Evolutionary conservation across 2,113 vertebrate species (phyloP).

Genomic region (Nannobrachium achirus): DNA sequence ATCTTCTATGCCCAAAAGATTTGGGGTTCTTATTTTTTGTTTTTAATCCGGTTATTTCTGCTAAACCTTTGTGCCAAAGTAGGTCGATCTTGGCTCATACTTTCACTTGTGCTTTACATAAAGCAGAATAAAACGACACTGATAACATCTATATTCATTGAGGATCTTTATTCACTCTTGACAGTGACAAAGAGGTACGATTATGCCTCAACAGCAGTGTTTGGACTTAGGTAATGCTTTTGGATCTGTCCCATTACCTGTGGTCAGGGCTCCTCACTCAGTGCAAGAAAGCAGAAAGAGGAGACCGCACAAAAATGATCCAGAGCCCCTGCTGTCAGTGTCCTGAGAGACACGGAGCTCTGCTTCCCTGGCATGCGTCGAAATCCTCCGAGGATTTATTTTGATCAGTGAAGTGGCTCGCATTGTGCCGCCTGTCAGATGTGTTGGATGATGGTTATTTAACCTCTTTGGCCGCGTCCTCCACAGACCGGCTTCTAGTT

Average conservation of each 20-base stretch:
- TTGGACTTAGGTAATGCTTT: conserved; percentile 56
- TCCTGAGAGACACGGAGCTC: conserved; percentile 33
- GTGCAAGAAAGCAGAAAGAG: conserved; percentile 50
- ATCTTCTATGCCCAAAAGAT: conserved; percentile 2
- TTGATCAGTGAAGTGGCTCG: conserved; percentile 44
- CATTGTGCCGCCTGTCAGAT: conserved; percentile 40
- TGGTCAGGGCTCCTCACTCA: conserved; percentile 54
- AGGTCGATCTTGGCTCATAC: conserved; percentile 12
- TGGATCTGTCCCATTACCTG: conserved; percentile 57
- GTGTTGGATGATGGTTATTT: conserved; percentile 48
- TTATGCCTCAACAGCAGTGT: conserved; percentile 55
- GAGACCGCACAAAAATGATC: conserved; percentile 61
- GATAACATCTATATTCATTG: conserved; percentile 12
- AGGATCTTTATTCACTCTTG: conserved; percentile 30
- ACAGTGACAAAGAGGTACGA: conserved; percentile 49
- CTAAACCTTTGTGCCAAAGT: conserved; percentile 16
- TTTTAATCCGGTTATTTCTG: not conserved
- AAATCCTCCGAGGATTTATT: conserved; percentile 41
- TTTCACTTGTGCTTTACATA: conserved; percentile 28
- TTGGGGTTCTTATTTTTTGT: too few relatives aligned
- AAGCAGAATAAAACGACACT: conserved; percentile 21
- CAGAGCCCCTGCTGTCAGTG: conserved; percentile 42
- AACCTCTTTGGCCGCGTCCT: conserved; percentile 35
- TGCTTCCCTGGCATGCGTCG: conserved; percentile 38
- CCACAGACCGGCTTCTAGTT: conserved; percentile 47